A percentile compares a stretch with the other conserved stretches of the same genome.
Conservation (phyloP, 2,113 vertebrate genomes). For the Tringa solitaria region DNA sequence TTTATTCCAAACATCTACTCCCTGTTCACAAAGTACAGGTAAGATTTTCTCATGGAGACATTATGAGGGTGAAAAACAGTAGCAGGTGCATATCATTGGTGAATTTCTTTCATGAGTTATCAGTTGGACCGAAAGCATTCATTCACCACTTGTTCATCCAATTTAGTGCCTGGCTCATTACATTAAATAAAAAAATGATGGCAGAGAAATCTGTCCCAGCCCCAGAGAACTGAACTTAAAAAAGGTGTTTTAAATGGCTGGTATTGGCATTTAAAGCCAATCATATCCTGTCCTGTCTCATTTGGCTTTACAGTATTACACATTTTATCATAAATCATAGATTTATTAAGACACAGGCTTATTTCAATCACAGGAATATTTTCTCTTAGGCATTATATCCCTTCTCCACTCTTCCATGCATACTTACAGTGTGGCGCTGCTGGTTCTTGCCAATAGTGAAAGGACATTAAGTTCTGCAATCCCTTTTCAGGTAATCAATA, state of each 20-base stretch:
- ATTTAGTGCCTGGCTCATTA: not conserved
- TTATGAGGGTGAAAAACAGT: not conserved
- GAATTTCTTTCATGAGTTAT: not conserved
- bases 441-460: not conserved
- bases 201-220: not conserved
- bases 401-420: not conserved
- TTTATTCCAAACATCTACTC: not conserved
- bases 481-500: not conserved
- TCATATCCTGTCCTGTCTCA: not conserved
- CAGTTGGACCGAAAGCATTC: not conserved
- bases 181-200: not conserved
- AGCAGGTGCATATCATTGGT: not conserved
- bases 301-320: not conserved
- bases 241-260: not conserved
- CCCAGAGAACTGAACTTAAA: not conserved
- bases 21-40: rapidly evolving
- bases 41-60: not conserved
- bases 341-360: not conserved
- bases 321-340: not conserved
- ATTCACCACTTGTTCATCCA: not conserved
- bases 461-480: not conserved
- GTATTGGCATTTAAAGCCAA: not conserved
- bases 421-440: not conserved
- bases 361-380: not conserved
- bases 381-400: not conserved